A percentile compares a stretch with the other conserved stretches of the same genome.
phyloP scores from a whole-genome alignment of 2,113 vertebrate species.

The Cryptomyrus ogoouensis region DNA sequence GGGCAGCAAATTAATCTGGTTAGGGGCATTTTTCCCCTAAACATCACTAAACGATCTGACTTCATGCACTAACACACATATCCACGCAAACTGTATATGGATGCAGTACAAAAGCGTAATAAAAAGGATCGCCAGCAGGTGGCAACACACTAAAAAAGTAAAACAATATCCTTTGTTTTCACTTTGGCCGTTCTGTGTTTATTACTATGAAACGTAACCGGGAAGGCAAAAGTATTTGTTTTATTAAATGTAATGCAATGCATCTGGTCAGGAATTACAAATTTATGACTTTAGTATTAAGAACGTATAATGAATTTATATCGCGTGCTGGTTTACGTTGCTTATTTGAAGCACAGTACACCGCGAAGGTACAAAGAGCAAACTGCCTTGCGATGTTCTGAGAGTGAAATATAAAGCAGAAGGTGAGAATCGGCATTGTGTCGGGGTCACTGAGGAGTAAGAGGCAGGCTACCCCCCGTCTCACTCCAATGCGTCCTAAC shows the following conservation, averaged over 20 bases:
- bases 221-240: neutral
- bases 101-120: neutral
- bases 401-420: neutral
- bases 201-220: neutral
- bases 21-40: neutral
- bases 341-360: neutral
- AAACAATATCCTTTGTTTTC: conserved; percentile 1
- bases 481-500: neutral
- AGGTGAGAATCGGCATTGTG: neutral
- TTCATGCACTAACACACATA: neutral
- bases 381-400: neutral
- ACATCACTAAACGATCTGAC: neutral
- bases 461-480: neutral
- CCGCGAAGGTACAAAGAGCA: neutral
- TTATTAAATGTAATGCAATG: neutral
- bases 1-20: neutral
- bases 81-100: neutral
- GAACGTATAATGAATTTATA: neutral
- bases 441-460: neutral
- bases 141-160: conserved; percentile 12
- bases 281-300: neutral
- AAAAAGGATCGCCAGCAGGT: conserved; percentile 12
- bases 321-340: neutral
- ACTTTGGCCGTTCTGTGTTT: neutral
- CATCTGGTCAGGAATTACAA: neutral